Conservation (phyloP, 1,140 invertebrate species). For the Wasmannia auropunctata region DNA sequence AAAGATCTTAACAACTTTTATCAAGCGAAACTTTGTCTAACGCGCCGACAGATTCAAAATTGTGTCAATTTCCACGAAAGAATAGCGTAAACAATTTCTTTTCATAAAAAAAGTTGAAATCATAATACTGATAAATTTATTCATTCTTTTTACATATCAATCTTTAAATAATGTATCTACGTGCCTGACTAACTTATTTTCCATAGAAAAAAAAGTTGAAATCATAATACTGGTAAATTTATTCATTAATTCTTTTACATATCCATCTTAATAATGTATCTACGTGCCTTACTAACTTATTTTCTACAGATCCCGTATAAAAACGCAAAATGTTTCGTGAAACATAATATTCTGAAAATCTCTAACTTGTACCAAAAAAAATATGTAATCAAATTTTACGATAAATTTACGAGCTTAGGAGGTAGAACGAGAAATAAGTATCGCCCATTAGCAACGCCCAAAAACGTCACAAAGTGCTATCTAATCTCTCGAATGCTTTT, state of each 20-base stretch:
- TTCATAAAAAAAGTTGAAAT: neutral
- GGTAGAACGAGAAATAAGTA: neutral
- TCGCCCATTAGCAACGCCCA: neutral
- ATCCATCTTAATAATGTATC: neutral
- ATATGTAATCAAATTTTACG: no score
- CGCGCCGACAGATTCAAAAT: neutral
- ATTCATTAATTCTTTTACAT: neutral
- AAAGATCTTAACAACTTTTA: constrained; percentile 14
- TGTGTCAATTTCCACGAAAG: neutral
- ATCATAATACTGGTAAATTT: neutral
- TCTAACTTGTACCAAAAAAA: neutral
- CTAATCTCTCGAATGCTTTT: neutral
- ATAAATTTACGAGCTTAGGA: neutral
- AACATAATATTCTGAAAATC: neutral
- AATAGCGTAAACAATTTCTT: constrained; percentile 10
- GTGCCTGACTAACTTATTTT: no score
- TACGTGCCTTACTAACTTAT: no score
- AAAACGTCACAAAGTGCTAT: neutral
- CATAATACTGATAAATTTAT: neutral
- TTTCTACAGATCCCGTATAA: neutral
- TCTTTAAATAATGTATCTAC: neutral
- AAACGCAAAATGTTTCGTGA: neutral
- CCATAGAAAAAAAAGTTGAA: neutral
- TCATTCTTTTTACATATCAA: neutral
- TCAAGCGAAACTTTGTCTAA: constrained; percentile 9